Evolutionary conservation across 2,797 vertebrate species (phyloP), one percentile per base, ranked within the genome.

Genomic region (Taenioides sp.): DNA sequence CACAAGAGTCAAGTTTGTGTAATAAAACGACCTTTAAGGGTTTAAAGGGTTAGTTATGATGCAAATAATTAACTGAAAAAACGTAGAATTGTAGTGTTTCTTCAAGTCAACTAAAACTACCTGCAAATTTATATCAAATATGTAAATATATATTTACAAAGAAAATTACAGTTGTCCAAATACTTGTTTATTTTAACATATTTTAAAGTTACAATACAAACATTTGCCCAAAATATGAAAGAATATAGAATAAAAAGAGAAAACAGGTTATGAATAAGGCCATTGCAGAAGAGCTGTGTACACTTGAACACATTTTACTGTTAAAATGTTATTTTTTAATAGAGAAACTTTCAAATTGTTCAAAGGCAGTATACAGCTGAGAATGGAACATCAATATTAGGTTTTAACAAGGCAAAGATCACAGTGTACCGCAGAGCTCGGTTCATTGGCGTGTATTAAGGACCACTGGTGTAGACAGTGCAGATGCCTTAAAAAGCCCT

Each of bases 151-250:
- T 37, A 37, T 37, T 37, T 2, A 37, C 14, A 17, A 43, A 16
- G 16, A 18, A 17, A 7, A 75, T 23, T 70, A 73, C 62, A 68
- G 69, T 25, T 23, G 50, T 72, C 80, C 70, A 80, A 70, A 67
- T 78, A 82, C 58, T 63, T 43, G 47, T 81, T 88, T 87, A 82
- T 84, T 87, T 82, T 83, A 84, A 84, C 71, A 86, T 69, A 76
- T 75, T 78, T 47, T 76, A 84, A 75, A 84, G 67, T 11, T 77
- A 85, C 80, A 82, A 62, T 82, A 90, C 86, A 88, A 83, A 90
- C 83, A 87, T 78, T 81, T 72, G 80, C 73, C 79, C 78, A 77
- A 74, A 74, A 85, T 77, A 83, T 75, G 74, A 83, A 70, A 75
- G 47, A 67, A 70, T 79, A 49, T 55, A 70, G 78, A 77, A 78